Conservation (phyloP, 2,113 vertebrate genomes). For the Erinaceus europaeus region DNA sequence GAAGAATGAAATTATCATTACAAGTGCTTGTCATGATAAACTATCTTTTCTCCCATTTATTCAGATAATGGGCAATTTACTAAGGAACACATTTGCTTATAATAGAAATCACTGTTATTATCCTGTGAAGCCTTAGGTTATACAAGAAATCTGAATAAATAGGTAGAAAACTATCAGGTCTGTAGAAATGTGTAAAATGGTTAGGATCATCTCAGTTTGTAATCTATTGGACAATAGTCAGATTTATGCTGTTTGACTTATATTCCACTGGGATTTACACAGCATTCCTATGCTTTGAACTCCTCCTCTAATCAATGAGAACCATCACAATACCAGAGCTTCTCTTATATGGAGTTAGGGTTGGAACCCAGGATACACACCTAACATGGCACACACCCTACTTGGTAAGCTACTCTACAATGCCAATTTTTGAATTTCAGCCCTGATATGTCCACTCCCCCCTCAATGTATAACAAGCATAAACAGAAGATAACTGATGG, state of each 20-base stretch:
- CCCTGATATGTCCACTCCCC: too few relatives aligned
- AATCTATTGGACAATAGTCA: neutral
- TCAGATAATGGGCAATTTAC: neutral
- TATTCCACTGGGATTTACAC: neutral
- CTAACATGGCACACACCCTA: too few relatives aligned
- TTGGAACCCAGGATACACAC: too few relatives aligned
- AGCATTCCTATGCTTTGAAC: neutral
- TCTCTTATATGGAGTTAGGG: too few relatives aligned
- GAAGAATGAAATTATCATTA: neutral
- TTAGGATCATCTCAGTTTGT: neutral
- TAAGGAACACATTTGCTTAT: neutral
- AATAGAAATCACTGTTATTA: neutral
- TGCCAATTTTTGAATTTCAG: too few relatives aligned
- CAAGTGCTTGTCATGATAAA: neutral
- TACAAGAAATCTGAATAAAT: neutral
- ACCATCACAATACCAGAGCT: too few relatives aligned
- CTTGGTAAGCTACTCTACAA: too few relatives aligned
- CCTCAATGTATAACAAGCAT: neutral
- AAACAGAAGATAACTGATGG: neutral
- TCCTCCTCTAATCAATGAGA: neutral
- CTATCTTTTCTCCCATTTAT: neutral
- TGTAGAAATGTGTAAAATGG: neutral
- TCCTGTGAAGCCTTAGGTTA: neutral
- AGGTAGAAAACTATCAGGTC: neutral
- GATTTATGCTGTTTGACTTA: neutral